These are phyloP conservation scores for Euclidia mi DNA, from an alignment of 2,888 invertebrate genomes.

Conservation along the genomic window DNA sequence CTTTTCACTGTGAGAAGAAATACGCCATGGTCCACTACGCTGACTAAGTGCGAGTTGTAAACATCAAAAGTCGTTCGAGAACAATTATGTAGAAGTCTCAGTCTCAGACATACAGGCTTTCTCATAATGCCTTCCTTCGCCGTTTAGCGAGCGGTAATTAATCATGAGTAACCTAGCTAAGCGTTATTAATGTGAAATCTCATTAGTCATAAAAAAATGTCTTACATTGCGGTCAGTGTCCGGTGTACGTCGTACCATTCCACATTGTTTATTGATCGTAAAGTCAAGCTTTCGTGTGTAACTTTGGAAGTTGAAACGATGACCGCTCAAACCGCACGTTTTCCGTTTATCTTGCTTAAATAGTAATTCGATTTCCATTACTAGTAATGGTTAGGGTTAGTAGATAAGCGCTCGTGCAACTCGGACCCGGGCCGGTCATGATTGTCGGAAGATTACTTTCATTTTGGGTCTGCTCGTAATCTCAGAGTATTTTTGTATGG, in stretches of 20 bases:
- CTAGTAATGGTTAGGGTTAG: slow-evolving; percentile 75
- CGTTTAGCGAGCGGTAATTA: no score
- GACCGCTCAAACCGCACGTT: slow-evolving; percentile 65
- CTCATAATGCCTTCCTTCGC: no score
- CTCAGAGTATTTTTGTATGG: slow-evolving; percentile 68
- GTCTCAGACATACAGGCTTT: no score
- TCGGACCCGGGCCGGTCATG: slow-evolving; percentile 64
- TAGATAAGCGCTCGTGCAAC: slow-evolving; percentile 74
- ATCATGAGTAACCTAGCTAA: no score
- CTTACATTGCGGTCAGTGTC: slow-evolving; percentile 16
- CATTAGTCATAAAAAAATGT: slow-evolving; percentile 35
- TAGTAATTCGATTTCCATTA: slow-evolving; percentile 85
- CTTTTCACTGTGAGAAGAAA: no score
- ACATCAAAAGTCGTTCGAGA: no score
- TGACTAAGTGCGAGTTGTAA: no score
- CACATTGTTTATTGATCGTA: slow-evolving; percentile 49
- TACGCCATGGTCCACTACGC: no score
- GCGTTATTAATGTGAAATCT: slow-evolving; percentile 22
- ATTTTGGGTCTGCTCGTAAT: slow-evolving; percentile 70
- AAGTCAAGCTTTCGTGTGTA: slow-evolving; percentile 60
- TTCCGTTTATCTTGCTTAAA: slow-evolving; percentile 78
- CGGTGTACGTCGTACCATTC: slow-evolving; percentile 32
- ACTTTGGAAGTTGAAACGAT: slow-evolving; percentile 58
- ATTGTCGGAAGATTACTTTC: slow-evolving; percentile 76
- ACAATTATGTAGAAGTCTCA: no score